phyloP scores from a whole-genome alignment of 30 jellyfish, hydroid and myxozoan genomes.

The Rhopilema esculentum region DNA sequence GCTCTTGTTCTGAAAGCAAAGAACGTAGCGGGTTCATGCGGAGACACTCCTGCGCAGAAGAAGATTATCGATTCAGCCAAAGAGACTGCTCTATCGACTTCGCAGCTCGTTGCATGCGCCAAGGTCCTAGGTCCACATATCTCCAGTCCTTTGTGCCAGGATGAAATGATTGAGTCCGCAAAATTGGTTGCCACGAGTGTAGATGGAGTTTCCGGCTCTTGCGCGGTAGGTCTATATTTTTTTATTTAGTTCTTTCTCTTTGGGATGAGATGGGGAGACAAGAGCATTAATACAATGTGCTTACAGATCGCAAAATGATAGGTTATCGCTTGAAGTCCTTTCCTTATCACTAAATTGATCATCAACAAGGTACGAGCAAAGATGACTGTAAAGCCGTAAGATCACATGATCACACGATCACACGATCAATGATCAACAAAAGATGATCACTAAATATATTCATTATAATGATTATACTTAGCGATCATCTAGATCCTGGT shows the following conservation, averaged over 20 bases:
- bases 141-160: constrained; percentile 97
- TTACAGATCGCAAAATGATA: no score
- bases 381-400: no score
- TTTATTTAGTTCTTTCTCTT: neutral
- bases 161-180: constrained; percentile 96
- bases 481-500: no score
- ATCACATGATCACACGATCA: no score
- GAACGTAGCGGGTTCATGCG: constrained; percentile 93
- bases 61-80: constrained; percentile 92
- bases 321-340: no score
- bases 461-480: no score
- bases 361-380: no score
- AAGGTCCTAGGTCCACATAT: constrained; percentile 96
- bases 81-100: constrained; percentile 94
- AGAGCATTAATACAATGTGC: no score
- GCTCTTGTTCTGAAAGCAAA: constrained; percentile 90
- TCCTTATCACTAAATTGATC: no score
- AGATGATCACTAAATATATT: no score
- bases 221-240: constrained; percentile 70
- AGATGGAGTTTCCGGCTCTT: constrained; percentile 86
- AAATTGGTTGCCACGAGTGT: constrained; percentile 96
- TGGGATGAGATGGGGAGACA: no score
- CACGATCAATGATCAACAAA: no score
- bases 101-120: constrained; percentile 96
- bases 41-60: constrained; percentile 87